A percentile compares a stretch with the other conserved stretches of the same genome.
phyloP scores from a whole-genome alignment of 2,113 vertebrate genomes.

The Damaliscus lunatus region DNA sequence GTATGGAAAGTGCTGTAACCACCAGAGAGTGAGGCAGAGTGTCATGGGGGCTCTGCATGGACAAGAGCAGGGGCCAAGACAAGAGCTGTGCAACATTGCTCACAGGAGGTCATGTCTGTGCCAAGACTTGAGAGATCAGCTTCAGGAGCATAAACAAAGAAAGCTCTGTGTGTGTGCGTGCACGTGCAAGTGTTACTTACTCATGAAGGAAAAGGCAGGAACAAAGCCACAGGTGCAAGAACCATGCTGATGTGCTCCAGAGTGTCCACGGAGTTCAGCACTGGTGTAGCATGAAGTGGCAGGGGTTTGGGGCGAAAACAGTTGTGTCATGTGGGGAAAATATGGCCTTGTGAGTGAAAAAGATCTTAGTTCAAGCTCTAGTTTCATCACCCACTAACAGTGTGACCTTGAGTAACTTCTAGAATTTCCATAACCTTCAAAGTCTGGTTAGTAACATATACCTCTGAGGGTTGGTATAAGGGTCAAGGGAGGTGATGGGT shows the following conservation, averaged over 20 bases:
- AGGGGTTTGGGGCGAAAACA: not conserved
- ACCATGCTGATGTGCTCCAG: not conserved
- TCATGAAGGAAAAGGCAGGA: not conserved
- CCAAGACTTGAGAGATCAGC: not conserved
- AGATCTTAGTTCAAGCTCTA: not conserved
- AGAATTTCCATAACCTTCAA: not conserved
- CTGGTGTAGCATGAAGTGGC: too few species aligned
- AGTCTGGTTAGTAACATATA: not conserved
- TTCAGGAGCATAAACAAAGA: not conserved
- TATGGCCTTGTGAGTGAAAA: not conserved
- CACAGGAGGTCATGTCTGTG: not conserved
- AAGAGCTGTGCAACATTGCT: not conserved
- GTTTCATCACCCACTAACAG: not conserved
- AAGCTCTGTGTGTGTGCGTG: not conserved
- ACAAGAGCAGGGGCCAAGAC: not conserved
- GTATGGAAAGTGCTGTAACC: not conserved
- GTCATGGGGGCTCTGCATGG: not conserved
- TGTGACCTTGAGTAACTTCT: not conserved
- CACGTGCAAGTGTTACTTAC: not conserved
- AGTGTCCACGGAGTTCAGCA: not conserved
- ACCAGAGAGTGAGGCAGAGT: not conserved
- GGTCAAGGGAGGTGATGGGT: not conserved
- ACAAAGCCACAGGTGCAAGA: not conserved
- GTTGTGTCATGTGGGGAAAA: fast-evolving
- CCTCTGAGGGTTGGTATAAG: not conserved